Evolutionary conservation across 1,140 invertebrate genomes (phyloP), one percentile per base, ranked within the genome.

Genomic region (Tetraneura akinire): DNA sequence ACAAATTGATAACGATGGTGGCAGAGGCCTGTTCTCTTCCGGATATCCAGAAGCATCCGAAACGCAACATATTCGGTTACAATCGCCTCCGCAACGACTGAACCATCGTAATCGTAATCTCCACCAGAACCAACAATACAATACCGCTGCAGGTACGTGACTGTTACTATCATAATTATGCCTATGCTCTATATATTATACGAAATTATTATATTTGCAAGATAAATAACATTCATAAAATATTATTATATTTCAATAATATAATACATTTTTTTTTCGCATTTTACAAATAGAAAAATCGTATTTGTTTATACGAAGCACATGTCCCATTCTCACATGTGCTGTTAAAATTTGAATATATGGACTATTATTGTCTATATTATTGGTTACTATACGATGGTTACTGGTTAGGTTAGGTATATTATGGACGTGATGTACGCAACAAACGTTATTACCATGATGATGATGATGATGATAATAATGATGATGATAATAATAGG

Each of bases 41-140:
- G 64, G 3, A 3, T 71, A 51, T 51, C 68, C 68, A 3, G 68
- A 16, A 11, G 23, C 68, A 8, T 26, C 68, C 47, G 66, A 68
- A 71, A 45, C 45, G 16, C 68, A 49, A 45, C 68, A 49, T 29
- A 71, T 71, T 23, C 68, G 68, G 16, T 71, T 71, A 45, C 68
- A 71, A 71, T 71, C 68, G 47, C 68, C 68, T 18, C 68, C 68
- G 18, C 68, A 71, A 23, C 21, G 68, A 71, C 68, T 71, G 23
- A 71, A 71, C 45, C 45, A 71, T 29, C 68, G 45, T 23, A 71
- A 49, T 29, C 68, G 68, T 45, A 71, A 71, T 51, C 21, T 29
- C 9, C 45, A 71, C 51, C 66, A 49, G 13, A 49, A 49, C 45
- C 68, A 71, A 71, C 68, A 51, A 71, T 71, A 71, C 45, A 45